Base-by-base conservation (phyloP, 2,797 vertebrate species). In the Helarctos malayanus region DNA sequence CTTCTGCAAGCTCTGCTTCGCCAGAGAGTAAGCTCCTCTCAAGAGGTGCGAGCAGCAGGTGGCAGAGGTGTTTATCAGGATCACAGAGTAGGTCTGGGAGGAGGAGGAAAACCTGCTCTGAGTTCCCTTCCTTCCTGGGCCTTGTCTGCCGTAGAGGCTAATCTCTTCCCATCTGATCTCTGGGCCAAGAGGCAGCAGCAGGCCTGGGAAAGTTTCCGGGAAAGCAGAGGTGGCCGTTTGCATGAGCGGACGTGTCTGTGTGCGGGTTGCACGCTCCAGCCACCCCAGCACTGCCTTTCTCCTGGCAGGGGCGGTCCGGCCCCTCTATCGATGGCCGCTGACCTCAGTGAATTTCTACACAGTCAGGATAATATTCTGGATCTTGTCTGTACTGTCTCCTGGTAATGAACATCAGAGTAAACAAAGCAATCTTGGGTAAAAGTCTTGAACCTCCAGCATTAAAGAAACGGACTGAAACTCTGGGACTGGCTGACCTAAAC, bases 61-160 rank as follows among this genome's bases (percentile, higher is more conserved):
- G 2, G 65, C 65, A 32, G 19, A 27, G 12, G 80, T 35, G 27
- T 76, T 86, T 54, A 73, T 63, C 47, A 57, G 83, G 41, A 65
- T 68, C 81, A 75, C 27, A 56, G 25, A 68, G 18, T 2, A 89
- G 32, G 38, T 49, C 65, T 63, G 47, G n/a, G 32, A 84, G 47
- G 15, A 92, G 65, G 5, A 93, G 10, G 49, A 88, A 83, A 91
- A 76, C 18, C 61, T 88, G 61, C 56, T 86, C 47, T 47, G n/a
- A 32, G 19, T 85, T 56, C 56, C n/a, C 65, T 45, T 79, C 52
- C 61, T 87, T 93, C 45, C 57, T 87, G 69, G 35, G 16, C 14
- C 32, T 71, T 85, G 35, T 65, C 80, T 92, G 68, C 19, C 16
- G 18, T 27, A 21, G 8, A 79, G 75, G 57, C 14, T 69, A 56